phyloP scores from a whole-genome alignment of 2,113 vertebrate species.

The Callocephalon fimbriatum region DNA sequence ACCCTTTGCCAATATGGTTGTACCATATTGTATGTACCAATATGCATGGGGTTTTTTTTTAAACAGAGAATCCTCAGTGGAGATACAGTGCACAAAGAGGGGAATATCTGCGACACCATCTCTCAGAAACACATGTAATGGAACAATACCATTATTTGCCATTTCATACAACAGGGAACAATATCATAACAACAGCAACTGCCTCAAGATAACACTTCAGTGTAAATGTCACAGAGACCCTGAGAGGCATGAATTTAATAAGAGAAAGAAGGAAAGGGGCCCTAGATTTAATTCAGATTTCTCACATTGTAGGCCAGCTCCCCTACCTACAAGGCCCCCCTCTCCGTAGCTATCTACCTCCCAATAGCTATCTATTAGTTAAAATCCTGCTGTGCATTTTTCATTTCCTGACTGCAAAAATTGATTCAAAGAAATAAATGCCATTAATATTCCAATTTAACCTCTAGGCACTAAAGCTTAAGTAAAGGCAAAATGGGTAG shows the following conservation, averaged over 20 bases:
- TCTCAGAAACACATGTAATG: not conserved
- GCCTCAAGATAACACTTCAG: not conserved
- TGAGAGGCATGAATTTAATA: not conserved
- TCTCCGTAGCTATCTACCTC: not conserved
- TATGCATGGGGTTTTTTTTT: not conserved
- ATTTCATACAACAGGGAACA: not conserved
- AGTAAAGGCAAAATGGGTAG: not conserved
- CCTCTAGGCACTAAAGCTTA: not conserved
- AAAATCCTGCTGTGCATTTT: not conserved
- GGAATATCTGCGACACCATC: not conserved
- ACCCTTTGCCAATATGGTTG: not conserved
- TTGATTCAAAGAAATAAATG: not conserved
- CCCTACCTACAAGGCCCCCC: not conserved
- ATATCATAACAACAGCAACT: not conserved
- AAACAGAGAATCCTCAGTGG: not conserved
- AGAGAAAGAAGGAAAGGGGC: not conserved
- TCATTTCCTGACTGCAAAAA: not conserved
- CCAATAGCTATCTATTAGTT: not conserved
- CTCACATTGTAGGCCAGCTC: not conserved
- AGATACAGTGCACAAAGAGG: accelerated
- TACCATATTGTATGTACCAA: not conserved
- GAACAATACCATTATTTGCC: not conserved
- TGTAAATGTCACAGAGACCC: not conserved
- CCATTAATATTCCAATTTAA: not conserved
- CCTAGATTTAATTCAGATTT: not conserved